A percentile compares a stretch with the other conserved stretches of the same genome.
phyloP scores from a whole-genome alignment of 1,140 invertebrate genomes.

The Coenobita brevimanus region DNA sequence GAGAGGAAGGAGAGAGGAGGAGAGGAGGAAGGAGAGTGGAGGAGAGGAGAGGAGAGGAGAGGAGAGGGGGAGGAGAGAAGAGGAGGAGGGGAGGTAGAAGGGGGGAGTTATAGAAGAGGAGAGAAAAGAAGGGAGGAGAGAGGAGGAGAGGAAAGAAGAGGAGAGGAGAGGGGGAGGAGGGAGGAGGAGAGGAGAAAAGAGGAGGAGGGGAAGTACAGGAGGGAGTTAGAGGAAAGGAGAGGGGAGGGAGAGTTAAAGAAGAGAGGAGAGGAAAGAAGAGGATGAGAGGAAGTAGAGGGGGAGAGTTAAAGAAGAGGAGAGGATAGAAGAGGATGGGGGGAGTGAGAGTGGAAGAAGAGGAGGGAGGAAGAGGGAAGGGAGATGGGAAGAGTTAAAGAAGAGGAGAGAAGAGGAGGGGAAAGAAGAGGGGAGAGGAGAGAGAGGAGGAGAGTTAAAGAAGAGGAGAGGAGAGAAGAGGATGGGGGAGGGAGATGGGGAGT shows the following conservation, averaged over 20 bases:
- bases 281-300: background rate
- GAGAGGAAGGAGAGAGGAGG: slow-evolving; percentile 5
- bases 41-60: background rate
- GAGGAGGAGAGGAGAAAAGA: background rate
- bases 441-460: too few species aligned
- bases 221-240: background rate
- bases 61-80: background rate
- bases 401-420: background rate
- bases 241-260: background rate
- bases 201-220: background rate
- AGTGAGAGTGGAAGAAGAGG: background rate
- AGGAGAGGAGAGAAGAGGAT: background rate
- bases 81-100: background rate
- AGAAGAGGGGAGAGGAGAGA: background rate
- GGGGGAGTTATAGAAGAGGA: background rate
- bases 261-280: background rate
- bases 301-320: background rate
- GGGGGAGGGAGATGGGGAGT: background rate
- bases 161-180: background rate
- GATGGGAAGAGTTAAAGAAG: too few species aligned
- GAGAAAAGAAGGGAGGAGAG: background rate
- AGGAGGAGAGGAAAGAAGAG: background rate
- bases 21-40: background rate
- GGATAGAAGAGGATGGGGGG: too few species aligned
- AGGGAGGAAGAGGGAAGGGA: background rate